phyloP scores from a whole-genome alignment of 2,113 vertebrate species.

The Prionailurus viverrinus region DNA sequence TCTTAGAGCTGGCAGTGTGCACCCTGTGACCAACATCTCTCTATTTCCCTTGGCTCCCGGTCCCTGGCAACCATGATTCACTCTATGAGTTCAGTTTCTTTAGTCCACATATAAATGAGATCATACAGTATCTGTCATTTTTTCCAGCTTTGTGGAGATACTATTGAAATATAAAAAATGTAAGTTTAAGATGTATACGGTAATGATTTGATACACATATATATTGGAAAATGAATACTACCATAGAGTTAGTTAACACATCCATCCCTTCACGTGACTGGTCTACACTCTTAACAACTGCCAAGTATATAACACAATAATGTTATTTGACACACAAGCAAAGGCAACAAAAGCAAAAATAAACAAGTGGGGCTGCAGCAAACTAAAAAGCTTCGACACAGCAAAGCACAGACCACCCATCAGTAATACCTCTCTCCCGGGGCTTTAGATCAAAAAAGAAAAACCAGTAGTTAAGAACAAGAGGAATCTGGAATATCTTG shows the following conservation, averaged over 20 bases:
- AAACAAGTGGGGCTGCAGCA: background rate
- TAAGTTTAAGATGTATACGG: background rate
- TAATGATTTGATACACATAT: background rate
- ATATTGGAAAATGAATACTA: background rate
- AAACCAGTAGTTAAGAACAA: background rate
- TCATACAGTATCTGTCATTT: background rate
- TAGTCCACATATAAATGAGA: background rate
- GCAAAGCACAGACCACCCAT: background rate
- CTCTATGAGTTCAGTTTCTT: background rate
- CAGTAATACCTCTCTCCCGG: background rate
- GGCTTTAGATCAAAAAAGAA: background rate
- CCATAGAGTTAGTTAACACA: background rate
- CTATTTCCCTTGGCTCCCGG: background rate
- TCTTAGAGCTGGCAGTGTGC: background rate
- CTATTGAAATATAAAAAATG: background rate
- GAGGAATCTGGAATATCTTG: background rate
- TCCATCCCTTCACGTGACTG: background rate
- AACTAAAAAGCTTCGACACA: background rate
- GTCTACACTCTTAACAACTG: background rate
- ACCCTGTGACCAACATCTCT: background rate
- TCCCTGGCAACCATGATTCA: background rate
- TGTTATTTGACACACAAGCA: background rate
- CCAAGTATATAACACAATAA: background rate
- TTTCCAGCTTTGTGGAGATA: background rate
- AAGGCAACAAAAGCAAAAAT: background rate